Conservation (phyloP, 2,888 invertebrate species). For the Notodonta dromedarius region DNA sequence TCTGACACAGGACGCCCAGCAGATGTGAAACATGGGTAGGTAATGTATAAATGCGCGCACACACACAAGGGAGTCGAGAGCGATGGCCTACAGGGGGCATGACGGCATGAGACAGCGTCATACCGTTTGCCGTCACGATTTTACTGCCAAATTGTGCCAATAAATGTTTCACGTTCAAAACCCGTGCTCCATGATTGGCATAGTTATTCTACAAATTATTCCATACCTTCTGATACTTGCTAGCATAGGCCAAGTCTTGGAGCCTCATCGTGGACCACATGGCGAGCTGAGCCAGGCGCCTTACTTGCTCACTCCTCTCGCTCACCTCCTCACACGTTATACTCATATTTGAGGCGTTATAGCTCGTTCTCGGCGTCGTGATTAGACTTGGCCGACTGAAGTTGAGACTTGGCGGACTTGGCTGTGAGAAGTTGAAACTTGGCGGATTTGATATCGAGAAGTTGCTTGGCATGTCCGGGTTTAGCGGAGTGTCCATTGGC, state of each 20-base stretch:
- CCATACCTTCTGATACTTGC: slow-evolving; percentile 54
- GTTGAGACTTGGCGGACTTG: slow-evolving; percentile 5
- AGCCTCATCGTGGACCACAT: slow-evolving; percentile 60
- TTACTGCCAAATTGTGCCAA: too few relatives aligned
- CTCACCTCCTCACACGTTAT: slow-evolving; percentile 46
- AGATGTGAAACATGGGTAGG: too few relatives aligned
- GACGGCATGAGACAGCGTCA: too few relatives aligned
- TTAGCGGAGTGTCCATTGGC: slow-evolving; percentile 9
- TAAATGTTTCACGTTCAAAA: too few relatives aligned
- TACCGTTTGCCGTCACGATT: too few relatives aligned
- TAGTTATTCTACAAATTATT: too few relatives aligned
- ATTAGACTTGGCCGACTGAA: not conserved
- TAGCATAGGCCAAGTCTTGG: slow-evolving; percentile 58
- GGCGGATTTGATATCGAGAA: slow-evolving; percentile 2
- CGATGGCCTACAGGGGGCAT: too few relatives aligned
- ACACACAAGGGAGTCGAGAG: too few relatives aligned
- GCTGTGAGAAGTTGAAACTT: slow-evolving; percentile 1
- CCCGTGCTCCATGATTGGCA: too few relatives aligned
- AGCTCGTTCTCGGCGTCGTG: not conserved
- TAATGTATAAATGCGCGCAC: too few relatives aligned
- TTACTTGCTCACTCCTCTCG: slow-evolving; percentile 53
- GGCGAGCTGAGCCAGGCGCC: slow-evolving; percentile 62
- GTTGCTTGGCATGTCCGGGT: not conserved
- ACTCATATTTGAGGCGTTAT: slow-evolving; percentile 2
- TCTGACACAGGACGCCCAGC: too few relatives aligned